Conservation (phyloP, 92 coral and sea anemone genomes). For the Phenganax stokvisi region DNA sequence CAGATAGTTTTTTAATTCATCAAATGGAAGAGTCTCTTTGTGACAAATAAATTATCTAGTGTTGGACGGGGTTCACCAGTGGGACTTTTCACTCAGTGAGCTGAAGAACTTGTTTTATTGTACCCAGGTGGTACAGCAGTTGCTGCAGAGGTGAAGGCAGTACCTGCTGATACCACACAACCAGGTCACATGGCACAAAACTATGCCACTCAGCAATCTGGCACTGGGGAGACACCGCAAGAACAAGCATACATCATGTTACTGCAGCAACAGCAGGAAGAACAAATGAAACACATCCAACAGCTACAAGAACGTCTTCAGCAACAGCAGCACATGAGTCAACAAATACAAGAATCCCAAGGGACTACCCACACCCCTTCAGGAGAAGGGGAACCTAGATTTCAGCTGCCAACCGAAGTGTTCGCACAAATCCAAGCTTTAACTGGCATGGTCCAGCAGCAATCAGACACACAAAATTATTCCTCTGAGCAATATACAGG, state of each 20-base stretch:
- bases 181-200: conserved; percentile 22
- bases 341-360: conserved; percentile 68
- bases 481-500: background rate
- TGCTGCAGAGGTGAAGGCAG: conserved; percentile 33
- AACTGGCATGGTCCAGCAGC: conserved; percentile 58
- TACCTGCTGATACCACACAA: conserved; percentile 41
- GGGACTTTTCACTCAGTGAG: background rate
- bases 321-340: conserved; percentile 80
- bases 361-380: conserved; percentile 15
- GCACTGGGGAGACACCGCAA: background rate
- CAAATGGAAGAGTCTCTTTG: no score
- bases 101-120: background rate
- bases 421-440: conserved; percentile 95
- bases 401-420: conserved; percentile 88
- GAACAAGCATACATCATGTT: conserved; percentile 39
- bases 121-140: conserved; percentile 1
- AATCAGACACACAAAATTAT: background rate
- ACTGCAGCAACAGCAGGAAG: conserved; percentile 77
- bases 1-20: no score
- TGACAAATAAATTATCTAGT: no score
- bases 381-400: conserved; percentile 47
- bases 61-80: background rate
- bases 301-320: conserved; percentile 73
- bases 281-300: conserved; percentile 75
- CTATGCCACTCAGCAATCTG: background rate